These are phyloP conservation scores for Periophthalmus modestus DNA, from an alignment of 2,113 vertebrate genomes.

Conservation along the genomic window DNA sequence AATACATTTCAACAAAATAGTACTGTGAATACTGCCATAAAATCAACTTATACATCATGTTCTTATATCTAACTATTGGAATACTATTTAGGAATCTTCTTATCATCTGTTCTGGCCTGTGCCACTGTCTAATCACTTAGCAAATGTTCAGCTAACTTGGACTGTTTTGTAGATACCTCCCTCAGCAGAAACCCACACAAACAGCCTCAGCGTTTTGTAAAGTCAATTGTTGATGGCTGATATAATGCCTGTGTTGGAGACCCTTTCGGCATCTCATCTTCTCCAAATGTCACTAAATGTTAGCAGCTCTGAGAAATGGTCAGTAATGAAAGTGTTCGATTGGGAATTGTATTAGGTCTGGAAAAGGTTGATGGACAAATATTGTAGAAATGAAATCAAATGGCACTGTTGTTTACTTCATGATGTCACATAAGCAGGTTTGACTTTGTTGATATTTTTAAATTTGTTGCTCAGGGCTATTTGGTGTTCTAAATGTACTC, in stretches of 20 bases:
- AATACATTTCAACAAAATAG: no score
- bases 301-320: slow-evolving; percentile 50
- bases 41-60: not conserved
- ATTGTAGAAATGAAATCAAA: slow-evolving; percentile 15
- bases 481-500: slow-evolving; percentile 50
- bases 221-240: slow-evolving; percentile 72
- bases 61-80: slow-evolving; percentile 43
- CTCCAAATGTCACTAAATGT: slow-evolving; percentile 69
- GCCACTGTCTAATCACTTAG: slow-evolving; percentile 66
- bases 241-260: slow-evolving; percentile 50
- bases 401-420: slow-evolving; percentile 19
- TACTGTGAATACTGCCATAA: not conserved
- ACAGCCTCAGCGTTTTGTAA: slow-evolving; percentile 53
- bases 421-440: slow-evolving; percentile 30
- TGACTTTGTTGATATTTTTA: slow-evolving; percentile 40
- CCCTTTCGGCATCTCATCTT: slow-evolving; percentile 48
- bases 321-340: slow-evolving; percentile 54
- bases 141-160: slow-evolving; percentile 56
- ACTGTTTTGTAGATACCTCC: slow-evolving; percentile 34
- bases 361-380: slow-evolving; percentile 53
- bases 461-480: slow-evolving; percentile 43
- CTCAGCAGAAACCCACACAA: slow-evolving; percentile 58
- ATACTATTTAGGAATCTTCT: slow-evolving; percentile 58
- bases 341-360: slow-evolving; percentile 52
- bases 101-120: slow-evolving; percentile 33